A percentile compares a stretch with the other conserved stretches of the same genome.
Evolutionary conservation across 2,888 invertebrate species (phyloP).

Genomic region (Neoascia interrupta): DNA sequence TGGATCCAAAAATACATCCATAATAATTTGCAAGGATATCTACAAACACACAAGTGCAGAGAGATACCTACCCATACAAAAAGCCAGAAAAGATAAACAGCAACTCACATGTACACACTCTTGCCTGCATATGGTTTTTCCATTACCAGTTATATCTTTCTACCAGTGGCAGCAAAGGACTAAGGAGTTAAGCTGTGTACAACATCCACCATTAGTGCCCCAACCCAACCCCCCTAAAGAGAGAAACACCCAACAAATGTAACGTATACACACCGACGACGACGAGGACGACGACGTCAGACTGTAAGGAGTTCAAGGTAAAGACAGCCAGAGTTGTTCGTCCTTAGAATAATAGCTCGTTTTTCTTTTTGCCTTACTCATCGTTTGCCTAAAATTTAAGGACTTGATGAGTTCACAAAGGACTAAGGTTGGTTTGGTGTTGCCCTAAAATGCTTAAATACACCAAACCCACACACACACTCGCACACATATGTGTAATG

Average conservation of each 20-base stretch:
- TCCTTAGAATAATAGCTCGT: constrained; percentile 5
- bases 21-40: constrained; percentile 38
- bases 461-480: neutral
- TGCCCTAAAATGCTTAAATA: neutral
- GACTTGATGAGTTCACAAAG: constrained; percentile 33
- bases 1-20: constrained; percentile 50
- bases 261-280: neutral
- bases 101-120: neutral
- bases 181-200: constrained; percentile 30
- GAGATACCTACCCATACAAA: neutral
- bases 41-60: neutral
- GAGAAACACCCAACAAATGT: neutral
- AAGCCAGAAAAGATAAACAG: constrained; percentile 23
- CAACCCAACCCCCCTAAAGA: constrained; percentile 1
- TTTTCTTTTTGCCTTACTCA: constrained; percentile 4
- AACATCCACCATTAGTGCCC: constrained; percentile 23
- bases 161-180: too few species aligned
- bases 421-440: neutral
- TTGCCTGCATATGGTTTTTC: constrained; percentile 8
- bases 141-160: constrained; percentile 38
- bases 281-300: constrained; percentile 34
- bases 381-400: constrained; percentile 51
- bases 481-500: too few species aligned
- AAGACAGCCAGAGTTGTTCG: constrained; percentile 25
- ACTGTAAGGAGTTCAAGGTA: constrained; percentile 66